Evolutionary conservation across 2,113 vertebrate species (phyloP).

Genomic region (Lampris incognitus): DNA sequence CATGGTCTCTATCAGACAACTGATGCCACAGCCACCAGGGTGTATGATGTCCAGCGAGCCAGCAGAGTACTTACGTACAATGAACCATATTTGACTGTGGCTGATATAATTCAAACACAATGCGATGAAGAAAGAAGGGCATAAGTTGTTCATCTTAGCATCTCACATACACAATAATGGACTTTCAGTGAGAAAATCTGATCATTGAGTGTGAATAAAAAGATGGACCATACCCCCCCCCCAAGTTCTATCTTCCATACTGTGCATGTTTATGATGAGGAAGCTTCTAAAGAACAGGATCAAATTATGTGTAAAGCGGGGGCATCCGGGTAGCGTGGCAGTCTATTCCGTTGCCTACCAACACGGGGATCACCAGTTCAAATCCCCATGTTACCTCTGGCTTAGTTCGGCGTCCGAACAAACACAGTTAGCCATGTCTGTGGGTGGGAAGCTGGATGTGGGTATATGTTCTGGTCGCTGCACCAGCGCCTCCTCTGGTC

Average conservation of each 20-base stretch:
- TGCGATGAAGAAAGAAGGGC: background rate
- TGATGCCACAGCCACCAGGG: slow-evolving; percentile 18
- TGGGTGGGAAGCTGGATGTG: too few relatives aligned
- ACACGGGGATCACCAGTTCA: too few relatives aligned
- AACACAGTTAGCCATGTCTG: too few relatives aligned
- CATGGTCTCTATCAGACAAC: slow-evolving; percentile 21
- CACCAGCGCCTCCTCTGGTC: too few relatives aligned
- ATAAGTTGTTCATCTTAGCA: background rate
- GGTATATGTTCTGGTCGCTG: too few relatives aligned
- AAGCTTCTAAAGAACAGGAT: too few relatives aligned
- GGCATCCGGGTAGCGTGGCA: too few relatives aligned
- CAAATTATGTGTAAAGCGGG: too few relatives aligned
- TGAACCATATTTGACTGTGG: background rate
- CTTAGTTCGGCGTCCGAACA: too few relatives aligned
- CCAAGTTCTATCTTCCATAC: background rate
- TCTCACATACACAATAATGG: background rate
- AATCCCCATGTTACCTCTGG: too few relatives aligned
- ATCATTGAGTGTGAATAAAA: background rate
- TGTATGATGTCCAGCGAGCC: background rate
- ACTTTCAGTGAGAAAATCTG: background rate
- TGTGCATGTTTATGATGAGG: background rate
- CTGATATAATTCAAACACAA: background rate
- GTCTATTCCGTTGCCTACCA: too few relatives aligned
- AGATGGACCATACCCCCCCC: background rate
- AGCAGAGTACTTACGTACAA: background rate